Conservation (phyloP, 2,113 vertebrate species). For the Aphelocoma coerulescens region DNA sequence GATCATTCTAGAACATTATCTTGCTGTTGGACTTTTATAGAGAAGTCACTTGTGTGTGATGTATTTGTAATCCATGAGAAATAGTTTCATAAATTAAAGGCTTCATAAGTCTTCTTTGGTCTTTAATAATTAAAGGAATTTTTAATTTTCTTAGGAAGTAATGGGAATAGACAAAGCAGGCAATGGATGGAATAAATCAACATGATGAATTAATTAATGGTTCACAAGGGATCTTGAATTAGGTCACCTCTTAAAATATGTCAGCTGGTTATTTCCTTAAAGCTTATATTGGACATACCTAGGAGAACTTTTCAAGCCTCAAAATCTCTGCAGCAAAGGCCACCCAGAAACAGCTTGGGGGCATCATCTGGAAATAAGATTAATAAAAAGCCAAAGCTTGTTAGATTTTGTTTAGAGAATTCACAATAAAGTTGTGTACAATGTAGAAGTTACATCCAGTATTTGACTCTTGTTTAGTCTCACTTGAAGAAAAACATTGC, state of each 20-base stretch:
- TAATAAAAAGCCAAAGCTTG: background rate
- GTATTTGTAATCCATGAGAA: constrained; percentile 43
- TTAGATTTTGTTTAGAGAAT: background rate
- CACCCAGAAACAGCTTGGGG: background rate
- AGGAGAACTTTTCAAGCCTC: background rate
- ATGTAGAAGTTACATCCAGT: background rate
- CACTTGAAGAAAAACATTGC: background rate
- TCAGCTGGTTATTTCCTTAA: constrained; percentile 44
- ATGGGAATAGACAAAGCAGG: constrained; percentile 59
- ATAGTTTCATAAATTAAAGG: constrained; percentile 56
- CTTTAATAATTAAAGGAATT: constrained; percentile 64
- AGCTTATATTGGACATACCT: background rate
- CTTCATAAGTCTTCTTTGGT: constrained; percentile 13
- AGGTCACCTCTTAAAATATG: constrained; percentile 56
- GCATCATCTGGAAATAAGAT: background rate
- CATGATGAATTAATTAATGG: constrained; percentile 67
- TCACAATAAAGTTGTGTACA: background rate
- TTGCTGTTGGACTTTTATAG: background rate
- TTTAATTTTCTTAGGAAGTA: constrained; percentile 58
- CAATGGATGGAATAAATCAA: constrained; percentile 60
- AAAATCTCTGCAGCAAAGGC: background rate
- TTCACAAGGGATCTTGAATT: constrained; percentile 48
- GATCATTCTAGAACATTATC: background rate
- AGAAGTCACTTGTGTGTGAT: background rate
- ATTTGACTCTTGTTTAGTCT: background rate